A percentile compares a stretch with the other conserved stretches of the same genome.
Evolutionary conservation across 2,113 vertebrate species (phyloP).

Genomic region (Brachypteracias leptosomus): DNA sequence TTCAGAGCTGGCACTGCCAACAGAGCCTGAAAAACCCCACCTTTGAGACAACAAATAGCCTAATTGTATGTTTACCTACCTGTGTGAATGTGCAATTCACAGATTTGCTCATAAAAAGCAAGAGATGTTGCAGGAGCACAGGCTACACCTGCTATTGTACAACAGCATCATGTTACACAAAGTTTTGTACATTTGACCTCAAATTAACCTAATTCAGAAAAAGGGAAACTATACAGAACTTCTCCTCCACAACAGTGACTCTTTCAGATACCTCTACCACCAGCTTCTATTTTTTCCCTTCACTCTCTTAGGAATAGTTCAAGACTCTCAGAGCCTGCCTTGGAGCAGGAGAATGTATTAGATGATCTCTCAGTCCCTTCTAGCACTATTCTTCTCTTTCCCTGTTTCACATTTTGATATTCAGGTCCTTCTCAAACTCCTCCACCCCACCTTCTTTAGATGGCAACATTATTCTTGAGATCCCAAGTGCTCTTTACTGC

Average conservation of each 20-base stretch:
- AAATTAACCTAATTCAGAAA: neutral
- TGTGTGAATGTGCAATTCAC: neutral
- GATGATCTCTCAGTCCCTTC: neutral
- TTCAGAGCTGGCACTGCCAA: neutral
- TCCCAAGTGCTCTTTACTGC: neutral
- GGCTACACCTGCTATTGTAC: neutral
- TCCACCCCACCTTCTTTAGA: neutral
- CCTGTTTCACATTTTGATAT: neutral
- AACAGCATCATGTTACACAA: neutral
- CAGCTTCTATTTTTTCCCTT: neutral
- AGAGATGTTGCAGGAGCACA: neutral
- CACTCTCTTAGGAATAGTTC: neutral
- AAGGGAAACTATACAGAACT: neutral
- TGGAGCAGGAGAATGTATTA: neutral
- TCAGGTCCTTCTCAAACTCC: neutral
- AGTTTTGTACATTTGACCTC: neutral
- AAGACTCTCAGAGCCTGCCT: neutral
- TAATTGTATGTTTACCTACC: neutral
- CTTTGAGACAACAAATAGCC: neutral
- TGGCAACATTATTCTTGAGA: neutral
- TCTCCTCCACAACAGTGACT: neutral
- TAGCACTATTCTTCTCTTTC: neutral
- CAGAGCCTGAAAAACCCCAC: neutral
- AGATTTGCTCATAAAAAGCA: neutral
- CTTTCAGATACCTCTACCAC: neutral